These are phyloP conservation scores for Colaptes auratus DNA, from an alignment of 2,113 vertebrate genomes.

Conservation along the genomic window DNA sequence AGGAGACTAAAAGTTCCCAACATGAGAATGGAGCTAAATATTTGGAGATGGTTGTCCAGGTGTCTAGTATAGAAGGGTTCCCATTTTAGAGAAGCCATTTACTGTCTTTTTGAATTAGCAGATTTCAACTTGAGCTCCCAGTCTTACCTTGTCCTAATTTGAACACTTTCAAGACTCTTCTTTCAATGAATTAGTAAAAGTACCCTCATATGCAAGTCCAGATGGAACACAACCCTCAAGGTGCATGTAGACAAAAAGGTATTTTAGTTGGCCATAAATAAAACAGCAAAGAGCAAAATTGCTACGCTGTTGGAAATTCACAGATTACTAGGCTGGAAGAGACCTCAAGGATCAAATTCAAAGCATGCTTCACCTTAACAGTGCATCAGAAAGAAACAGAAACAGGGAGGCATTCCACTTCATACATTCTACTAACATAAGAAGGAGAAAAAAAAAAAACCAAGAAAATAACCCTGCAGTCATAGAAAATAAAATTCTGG, in stretches of 20 bases:
- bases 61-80: background rate
- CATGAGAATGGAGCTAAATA: background rate
- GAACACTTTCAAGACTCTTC: background rate
- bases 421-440: background rate
- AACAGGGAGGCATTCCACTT: background rate
- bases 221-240: background rate
- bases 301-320: background rate
- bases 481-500: background rate
- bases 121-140: background rate
- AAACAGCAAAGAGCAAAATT: background rate
- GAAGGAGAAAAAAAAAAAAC: background rate
- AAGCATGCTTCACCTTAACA: background rate
- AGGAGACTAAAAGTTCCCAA: background rate
- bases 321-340: background rate
- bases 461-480: background rate
- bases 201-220: background rate
- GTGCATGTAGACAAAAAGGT: background rate
- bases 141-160: background rate
- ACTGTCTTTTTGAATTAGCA: background rate
- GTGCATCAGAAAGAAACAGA: background rate
- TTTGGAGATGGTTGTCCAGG: background rate
- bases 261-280: background rate
- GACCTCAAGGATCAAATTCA: background rate
- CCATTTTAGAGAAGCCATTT: background rate
- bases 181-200: background rate